A percentile compares a stretch with the other conserved stretches of the same genome.
Conservation (phyloP, 2,113 vertebrate genomes). For the Blennius ocellaris region DNA sequence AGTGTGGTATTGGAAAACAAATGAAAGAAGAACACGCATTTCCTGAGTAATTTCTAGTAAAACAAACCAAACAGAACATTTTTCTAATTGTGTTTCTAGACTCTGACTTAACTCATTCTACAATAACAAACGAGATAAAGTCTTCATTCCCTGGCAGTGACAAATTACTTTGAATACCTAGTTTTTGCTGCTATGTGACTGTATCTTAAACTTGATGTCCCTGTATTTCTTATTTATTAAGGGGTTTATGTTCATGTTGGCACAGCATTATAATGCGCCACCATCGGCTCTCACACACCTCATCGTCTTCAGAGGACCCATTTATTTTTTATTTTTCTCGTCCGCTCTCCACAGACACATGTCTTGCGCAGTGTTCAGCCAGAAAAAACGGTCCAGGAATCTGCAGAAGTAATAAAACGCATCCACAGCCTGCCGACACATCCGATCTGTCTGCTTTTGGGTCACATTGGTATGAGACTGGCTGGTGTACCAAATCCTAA, state of each 20-base stretch:
- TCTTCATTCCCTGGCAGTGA: too few species aligned
- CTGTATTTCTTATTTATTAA: too few species aligned
- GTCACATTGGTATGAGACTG: slow-evolving; percentile 62
- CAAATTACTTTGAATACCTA: too few species aligned
- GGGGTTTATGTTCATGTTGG: slow-evolving; percentile 11
- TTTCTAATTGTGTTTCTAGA: too few species aligned
- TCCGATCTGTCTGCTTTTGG: slow-evolving; percentile 46
- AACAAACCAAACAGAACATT: too few species aligned
- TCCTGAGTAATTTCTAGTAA: too few species aligned
- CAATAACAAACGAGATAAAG: too few species aligned
- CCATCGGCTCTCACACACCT: slow-evolving; percentile 19
- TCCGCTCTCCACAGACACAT: slow-evolving; percentile 12
- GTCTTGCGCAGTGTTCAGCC: slow-evolving; percentile 62
- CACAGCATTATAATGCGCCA: slow-evolving; percentile 6
- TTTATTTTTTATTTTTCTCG: slow-evolving; percentile 9
- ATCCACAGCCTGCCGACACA: slow-evolving; percentile 53
- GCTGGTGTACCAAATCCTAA: slow-evolving; percentile 48
- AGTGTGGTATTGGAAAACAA: too few species aligned
- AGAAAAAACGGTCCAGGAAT: slow-evolving; percentile 40
- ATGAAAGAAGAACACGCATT: too few species aligned
- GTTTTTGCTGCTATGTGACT: too few species aligned
- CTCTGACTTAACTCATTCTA: too few species aligned
- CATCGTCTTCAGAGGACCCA: slow-evolving; percentile 27
- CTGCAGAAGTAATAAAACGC: slow-evolving; percentile 58
- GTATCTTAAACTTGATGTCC: too few species aligned